phyloP scores from a whole-genome alignment of 2,888 invertebrate species.

The Incurvaria masculella region DNA sequence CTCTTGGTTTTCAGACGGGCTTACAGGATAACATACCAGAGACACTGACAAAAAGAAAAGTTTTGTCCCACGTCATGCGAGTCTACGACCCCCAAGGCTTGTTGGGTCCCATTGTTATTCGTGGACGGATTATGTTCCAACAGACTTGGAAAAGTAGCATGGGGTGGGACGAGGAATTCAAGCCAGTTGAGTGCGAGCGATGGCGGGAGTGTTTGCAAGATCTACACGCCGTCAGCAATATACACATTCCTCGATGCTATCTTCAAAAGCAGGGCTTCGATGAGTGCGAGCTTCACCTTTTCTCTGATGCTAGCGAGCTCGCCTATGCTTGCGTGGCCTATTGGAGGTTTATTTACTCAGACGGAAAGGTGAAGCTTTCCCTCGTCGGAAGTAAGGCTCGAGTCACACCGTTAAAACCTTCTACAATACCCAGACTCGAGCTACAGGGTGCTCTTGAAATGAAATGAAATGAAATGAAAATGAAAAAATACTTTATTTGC shows the following conservation, averaged over 20 bases:
- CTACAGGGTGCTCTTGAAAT: constrained; percentile 15
- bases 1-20: background rate
- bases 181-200: background rate
- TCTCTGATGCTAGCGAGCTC: background rate
- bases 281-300: background rate
- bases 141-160: background rate
- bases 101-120: background rate
- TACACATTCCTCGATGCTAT: background rate
- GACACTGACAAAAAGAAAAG: background rate
- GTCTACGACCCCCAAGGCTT: background rate
- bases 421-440: constrained; percentile 8
- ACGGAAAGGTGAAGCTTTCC: background rate
- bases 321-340: background rate
- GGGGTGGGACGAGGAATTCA: background rate
- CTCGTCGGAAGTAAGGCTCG: constrained; percentile 5
- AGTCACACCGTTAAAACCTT: constrained; percentile 9
- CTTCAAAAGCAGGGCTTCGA: background rate
- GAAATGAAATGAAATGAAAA: too few species aligned
- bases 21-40: background rate
- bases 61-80: background rate
- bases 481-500: too few species aligned
- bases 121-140: background rate
- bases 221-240: background rate
- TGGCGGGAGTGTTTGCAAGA: background rate
- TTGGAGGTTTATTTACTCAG: background rate